phyloP scores from a whole-genome alignment of 2,888 invertebrate genomes.

The Drepana falcataria region DNA sequence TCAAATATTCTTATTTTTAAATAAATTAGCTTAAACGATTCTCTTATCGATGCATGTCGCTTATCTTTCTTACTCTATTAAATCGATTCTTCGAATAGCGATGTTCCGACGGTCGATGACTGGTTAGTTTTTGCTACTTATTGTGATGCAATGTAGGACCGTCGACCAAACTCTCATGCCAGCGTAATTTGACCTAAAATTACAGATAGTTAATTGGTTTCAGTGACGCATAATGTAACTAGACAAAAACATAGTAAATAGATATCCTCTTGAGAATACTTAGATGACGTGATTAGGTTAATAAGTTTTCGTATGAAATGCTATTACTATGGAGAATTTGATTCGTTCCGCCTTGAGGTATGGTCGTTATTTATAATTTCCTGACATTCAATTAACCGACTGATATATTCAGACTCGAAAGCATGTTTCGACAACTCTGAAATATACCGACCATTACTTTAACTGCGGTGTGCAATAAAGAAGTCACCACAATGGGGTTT shows the following conservation, averaged over 20 bases:
- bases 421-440: constrained; percentile 34
- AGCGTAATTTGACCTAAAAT: constrained; percentile 55
- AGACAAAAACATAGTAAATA: constrained; percentile 39
- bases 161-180: constrained; percentile 19
- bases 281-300: constrained; percentile 29
- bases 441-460: constrained; percentile 39
- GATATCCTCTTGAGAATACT: constrained; percentile 21
- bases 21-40: constrained; percentile 5
- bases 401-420: constrained; percentile 46
- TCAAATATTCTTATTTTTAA: not conserved
- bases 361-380: constrained; percentile 42
- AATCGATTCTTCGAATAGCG: constrained; percentile 28
- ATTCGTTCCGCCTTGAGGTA: constrained; percentile 38
- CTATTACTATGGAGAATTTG: constrained; percentile 28
- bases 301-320: constrained; percentile 14
- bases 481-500: constrained; percentile 42
- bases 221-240: constrained; percentile 45
- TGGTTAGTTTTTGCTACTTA: constrained; percentile 40
- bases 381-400: constrained; percentile 53
- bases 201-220: constrained; percentile 60
- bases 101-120: constrained; percentile 35
- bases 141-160: constrained; percentile 49
- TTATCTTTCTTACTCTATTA: constrained; percentile 16
- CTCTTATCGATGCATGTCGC: constrained; percentile 9
- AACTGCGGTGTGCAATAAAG: constrained; percentile 43